These are phyloP conservation scores for Eumerus sabulonum DNA, from an alignment of 2,888 invertebrate genomes.

Conservation along the genomic window DNA sequence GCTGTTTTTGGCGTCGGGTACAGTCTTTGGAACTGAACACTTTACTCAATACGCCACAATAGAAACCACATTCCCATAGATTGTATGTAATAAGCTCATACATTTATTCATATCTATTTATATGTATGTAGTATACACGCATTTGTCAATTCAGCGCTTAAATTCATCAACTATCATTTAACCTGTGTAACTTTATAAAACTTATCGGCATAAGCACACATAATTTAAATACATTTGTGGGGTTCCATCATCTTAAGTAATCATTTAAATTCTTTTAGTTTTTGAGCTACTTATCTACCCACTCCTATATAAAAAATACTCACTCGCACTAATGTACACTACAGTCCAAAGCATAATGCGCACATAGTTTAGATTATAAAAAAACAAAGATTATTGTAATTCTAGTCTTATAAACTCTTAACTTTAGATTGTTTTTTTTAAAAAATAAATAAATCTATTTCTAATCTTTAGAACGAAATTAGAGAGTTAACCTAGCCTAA, in stretches of 20 bases:
- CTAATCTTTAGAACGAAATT: constrained; percentile 14
- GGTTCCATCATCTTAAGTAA: too few relatives aligned
- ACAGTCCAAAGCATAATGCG: too few relatives aligned
- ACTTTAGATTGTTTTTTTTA: constrained; percentile 4
- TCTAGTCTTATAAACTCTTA: constrained; percentile 23
- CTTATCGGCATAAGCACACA: too few relatives aligned
- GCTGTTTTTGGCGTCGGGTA: too few relatives aligned
- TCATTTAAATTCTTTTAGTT: constrained; percentile 23
- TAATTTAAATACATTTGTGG: too few relatives aligned
- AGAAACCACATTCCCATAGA: too few relatives aligned
- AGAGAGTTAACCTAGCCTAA: constrained; percentile 19
- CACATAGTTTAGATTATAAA: too few relatives aligned
- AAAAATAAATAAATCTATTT: constrained; percentile 49
- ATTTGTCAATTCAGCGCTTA: constrained; percentile 57
- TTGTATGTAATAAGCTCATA: neutral
- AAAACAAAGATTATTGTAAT: neutral
- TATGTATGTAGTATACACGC: too few relatives aligned
- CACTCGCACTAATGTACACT: constrained; percentile 11
- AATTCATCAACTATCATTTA: constrained; percentile 42
- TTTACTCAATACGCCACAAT: too few relatives aligned
- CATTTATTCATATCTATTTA: constrained; percentile 36
- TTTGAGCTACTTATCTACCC: constrained; percentile 12
- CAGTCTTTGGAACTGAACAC: too few relatives aligned
- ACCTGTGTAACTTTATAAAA: too few relatives aligned
- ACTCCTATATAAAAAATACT: neutral